These are phyloP conservation scores for Epinephelus malabaricus DNA, from an alignment of 2,797 vertebrate genomes.

Conservation along the genomic window DNA sequence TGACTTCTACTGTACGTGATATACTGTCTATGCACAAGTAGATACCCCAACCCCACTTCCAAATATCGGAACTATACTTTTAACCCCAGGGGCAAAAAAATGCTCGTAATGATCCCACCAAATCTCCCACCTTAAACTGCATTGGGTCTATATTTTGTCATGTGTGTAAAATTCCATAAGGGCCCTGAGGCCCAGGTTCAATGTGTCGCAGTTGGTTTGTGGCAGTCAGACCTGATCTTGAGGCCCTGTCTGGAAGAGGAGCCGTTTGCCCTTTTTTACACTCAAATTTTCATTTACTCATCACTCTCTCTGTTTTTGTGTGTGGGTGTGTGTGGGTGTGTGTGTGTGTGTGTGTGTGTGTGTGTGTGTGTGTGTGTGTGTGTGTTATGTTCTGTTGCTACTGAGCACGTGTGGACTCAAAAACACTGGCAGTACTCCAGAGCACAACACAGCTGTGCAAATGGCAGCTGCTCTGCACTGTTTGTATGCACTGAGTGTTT, in stretches of 20 bases:
- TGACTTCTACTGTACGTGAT: no score
- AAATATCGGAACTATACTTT: no score
- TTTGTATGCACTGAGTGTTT: conserved; percentile 29
- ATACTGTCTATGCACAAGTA: no score
- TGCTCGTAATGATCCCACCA: no score
- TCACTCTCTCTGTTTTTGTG: background rate
- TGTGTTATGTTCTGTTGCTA: conserved; percentile 19
- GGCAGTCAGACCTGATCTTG: background rate
- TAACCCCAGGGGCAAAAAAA: no score
- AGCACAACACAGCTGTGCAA: conserved; percentile 79
- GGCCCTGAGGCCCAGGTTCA: background rate
- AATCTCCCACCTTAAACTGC: background rate
- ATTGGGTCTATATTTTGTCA: background rate
- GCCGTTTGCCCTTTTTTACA: background rate
- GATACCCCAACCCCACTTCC: no score
- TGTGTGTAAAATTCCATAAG: no score
- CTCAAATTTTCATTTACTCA: background rate
- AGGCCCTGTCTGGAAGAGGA: background rate
- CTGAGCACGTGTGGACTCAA: conserved; percentile 34
- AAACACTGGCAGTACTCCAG: conserved; percentile 63
- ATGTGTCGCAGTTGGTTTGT: background rate
- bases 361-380: background rate
- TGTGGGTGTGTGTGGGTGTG: background rate
- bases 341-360: background rate
- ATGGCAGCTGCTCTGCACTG: conserved; percentile 56